Conservation (phyloP, 2,113 vertebrate species). For the Baryphthengus martii region DNA sequence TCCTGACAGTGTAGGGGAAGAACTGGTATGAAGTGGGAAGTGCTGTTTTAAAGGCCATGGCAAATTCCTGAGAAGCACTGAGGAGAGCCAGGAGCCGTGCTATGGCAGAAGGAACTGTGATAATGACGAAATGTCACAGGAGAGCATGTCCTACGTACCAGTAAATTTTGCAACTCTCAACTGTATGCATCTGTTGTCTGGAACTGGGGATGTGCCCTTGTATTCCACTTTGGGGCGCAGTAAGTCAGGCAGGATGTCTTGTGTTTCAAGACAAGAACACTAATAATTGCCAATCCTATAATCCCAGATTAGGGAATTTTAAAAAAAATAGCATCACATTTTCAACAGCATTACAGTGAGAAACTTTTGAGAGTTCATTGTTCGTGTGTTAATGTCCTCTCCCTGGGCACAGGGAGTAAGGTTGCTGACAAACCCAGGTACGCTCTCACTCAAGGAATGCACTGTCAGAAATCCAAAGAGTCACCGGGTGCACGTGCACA, state of each 20-base stretch:
- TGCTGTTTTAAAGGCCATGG: background rate
- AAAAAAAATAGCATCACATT: background rate
- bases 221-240: background rate
- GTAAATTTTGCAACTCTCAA: background rate
- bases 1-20: background rate
- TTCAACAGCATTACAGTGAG: background rate
- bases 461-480: background rate
- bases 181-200: background rate
- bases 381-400: background rate
- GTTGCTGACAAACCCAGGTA: background rate
- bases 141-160: background rate
- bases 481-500: slow-evolving; percentile 34
- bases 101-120: background rate
- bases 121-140: background rate
- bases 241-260: background rate
- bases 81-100: background rate
- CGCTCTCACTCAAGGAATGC: background rate
- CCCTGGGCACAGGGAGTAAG: background rate
- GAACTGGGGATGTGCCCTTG: background rate
- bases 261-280: background rate
- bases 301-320: background rate
- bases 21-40: background rate
- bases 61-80: background rate
- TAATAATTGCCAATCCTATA: background rate
- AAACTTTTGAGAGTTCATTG: background rate